Conservation (phyloP, 1,140 invertebrate species). For the Acyrthosiphon pisum region DNA sequence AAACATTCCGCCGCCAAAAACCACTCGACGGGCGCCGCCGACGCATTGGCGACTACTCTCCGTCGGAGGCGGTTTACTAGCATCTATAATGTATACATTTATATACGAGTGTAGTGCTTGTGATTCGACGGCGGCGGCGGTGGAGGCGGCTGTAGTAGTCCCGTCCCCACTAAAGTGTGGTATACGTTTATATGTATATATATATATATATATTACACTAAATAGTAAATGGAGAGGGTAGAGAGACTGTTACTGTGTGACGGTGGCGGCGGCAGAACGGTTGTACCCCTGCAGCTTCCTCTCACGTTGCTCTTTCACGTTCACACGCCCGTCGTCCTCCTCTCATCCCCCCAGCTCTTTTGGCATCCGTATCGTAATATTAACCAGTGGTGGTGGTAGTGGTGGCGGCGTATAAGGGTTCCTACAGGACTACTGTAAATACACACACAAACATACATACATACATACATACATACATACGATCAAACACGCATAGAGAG, state of each 20-base stretch:
- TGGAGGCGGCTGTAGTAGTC: neutral
- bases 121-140: conserved; percentile 17
- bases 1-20: conserved; percentile 20
- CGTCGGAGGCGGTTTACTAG: conserved; percentile 35
- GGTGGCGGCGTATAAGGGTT: neutral
- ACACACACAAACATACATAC: neutral
- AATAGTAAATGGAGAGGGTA: conserved; percentile 11
- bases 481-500: neutral
- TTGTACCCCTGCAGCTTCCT: neutral
- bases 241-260: neutral
- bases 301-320: conserved; percentile 17
- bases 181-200: neutral
- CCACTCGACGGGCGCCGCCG: neutral
- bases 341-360: neutral
- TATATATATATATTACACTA: neutral
- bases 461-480: neutral
- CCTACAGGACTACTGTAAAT: conserved; percentile 21
- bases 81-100: conserved; percentile 37
- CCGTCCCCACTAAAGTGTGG: neutral
- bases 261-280: neutral
- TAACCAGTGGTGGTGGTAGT: neutral
- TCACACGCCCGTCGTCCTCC: neutral
- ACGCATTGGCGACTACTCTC: conserved; percentile 4
- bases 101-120: neutral
- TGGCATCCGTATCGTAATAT: conserved; percentile 42